Percentiles rank a stretch among this genome's conserved stretches.
Conservation (phyloP, 2,113 vertebrate genomes). For the Stictonetta naevosa region DNA sequence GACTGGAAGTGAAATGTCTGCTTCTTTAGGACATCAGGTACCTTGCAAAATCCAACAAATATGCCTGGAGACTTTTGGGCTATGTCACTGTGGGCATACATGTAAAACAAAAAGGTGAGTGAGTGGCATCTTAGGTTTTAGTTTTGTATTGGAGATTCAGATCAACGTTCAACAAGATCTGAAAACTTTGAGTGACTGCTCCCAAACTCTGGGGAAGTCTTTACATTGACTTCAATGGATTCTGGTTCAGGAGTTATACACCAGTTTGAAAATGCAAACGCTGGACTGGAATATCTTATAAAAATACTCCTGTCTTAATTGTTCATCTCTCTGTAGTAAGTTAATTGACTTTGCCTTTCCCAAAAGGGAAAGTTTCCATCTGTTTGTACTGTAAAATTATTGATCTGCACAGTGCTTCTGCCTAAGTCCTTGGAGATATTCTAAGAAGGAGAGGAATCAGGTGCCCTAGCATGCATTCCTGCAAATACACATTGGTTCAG, state of each 20-base stretch:
- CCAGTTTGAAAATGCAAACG: constrained; percentile 26
- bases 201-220: not conserved
- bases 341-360: constrained; percentile 34
- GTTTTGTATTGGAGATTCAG: not conserved
- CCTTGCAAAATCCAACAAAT: not conserved
- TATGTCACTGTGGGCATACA: not conserved
- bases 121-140: not conserved
- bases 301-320: constrained; percentile 43
- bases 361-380: constrained; percentile 2
- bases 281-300: not conserved
- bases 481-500: not conserved
- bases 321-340: constrained; percentile 16
- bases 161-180: not conserved
- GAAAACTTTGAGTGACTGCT: not conserved
- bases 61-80: not conserved
- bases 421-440: not conserved
- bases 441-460: not conserved
- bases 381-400: constrained; percentile 32
- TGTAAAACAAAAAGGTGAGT: not conserved
- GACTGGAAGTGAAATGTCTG: fast-evolving
- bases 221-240: not conserved
- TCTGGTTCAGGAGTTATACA: not conserved
- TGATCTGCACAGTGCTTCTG: not conserved
- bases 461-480: fast-evolving
- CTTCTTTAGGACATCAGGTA: not conserved